Base-by-base conservation (phyloP, 2,888 invertebrate genomes). In the Latrodectus elegans region DNA sequence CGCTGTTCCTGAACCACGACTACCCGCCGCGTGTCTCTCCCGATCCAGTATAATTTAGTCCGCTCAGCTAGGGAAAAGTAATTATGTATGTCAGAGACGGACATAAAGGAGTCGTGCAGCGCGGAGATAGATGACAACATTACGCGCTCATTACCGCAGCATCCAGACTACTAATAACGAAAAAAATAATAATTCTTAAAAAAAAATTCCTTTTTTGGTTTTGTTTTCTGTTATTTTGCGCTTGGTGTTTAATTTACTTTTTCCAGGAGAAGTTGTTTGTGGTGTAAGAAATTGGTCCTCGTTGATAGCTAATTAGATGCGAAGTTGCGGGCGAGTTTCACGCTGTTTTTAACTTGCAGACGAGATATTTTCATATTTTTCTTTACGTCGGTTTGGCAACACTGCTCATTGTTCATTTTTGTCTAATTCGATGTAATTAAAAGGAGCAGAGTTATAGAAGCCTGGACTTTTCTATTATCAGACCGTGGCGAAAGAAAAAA, bases 71-170 rank as follows among this genome's bases (percentile, higher is more conserved):
- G 84, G 78, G 78, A 84, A 84, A 84, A 84, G 84, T 84, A 84
- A 84, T 84, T 84, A 84, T 84, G 84, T 84, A 78, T 67, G 83
- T 83, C 83, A 64, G 71, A 70, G 76, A 22, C 15, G 22, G n/a
- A 52, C 77, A 84, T 84, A 84, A 84, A 84, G 72, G 78, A 72
- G 22, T 78, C 84, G 77, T 67, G 84, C 73, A 49, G 84, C n/a
- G 77, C 26, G 8, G 49, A 84, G 84, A 84, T 84, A 84, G 84
- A 84, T 84, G 84, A 72, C 84, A 77, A 78, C 78, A 84, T 84
- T 84, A 84, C 78, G 71, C 84, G 78, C 84, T 84, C 84, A 84
- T 84, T 84, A 84, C 72, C 65, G 77, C 71, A n/a, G 67, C 75
- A 70, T 82, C 74, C 82, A 70, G 55, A 60, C 74, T 75, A 71